Evolutionary conservation across 2,797 vertebrate genomes (phyloP), one percentile per base, ranked within the genome.

Genomic region (Danio choprae): DNA sequence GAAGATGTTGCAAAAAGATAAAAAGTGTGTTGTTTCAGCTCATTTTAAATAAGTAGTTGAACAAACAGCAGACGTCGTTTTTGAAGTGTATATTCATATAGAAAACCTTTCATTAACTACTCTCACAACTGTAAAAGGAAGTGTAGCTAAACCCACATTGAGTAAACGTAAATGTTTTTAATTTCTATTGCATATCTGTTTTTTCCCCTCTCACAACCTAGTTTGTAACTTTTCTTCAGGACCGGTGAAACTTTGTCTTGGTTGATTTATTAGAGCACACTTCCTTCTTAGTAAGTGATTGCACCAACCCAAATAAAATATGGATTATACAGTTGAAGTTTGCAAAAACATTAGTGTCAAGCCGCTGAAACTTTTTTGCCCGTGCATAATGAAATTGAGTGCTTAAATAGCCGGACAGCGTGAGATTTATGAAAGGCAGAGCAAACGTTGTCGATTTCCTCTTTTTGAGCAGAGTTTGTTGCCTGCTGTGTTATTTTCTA

Each of bases 371-470:
- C 16, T 12, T 79, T 65, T 84, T 81, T 76, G 68, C 44, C 53
- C 76, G 65, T 74, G 65, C 73, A 41, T 60, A 84, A 80, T 65
- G 63, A 58, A 56, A 74, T 55, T 56, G 55, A 48, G 67, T 55
- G 67, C 43, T 79, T 53, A 48, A 62, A 73, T 81, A 80, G 64
- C 56, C 60, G n/a, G 62, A 77, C 78, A 55, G 71, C 79, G 53
- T 22, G 51, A 79, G 68, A 81, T 84, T 81, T 81, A 81, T 84
- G 78, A 81, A 64, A 60, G 64, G 51, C 64, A 81, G 64, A 83
- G 65, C 38, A 84, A 81, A 77, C 81, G 51, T 74, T 8, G 70
- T 80, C 48, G 71, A 83, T 73, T 53, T 70, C 18, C 56, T 36
- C 77, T 82, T 75, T 78, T 81, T 73, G 4, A 13, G 12, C 29